Conservation (phyloP, 2,888 invertebrate genomes). For the Drosophila paracracens region DNA sequence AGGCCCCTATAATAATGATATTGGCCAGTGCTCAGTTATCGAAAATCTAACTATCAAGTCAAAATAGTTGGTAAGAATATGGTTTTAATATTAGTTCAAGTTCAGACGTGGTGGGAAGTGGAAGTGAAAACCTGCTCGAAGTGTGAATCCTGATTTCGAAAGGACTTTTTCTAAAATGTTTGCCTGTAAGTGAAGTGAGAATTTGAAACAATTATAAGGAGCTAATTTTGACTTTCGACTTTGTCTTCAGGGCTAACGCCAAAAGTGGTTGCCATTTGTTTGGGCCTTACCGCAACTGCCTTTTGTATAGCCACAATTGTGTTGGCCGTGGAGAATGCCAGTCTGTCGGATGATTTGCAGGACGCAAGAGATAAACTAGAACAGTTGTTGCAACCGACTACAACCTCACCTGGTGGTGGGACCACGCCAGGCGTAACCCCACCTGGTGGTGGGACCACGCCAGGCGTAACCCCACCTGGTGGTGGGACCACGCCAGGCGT, state of each 20-base stretch:
- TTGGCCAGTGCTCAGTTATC: constrained; percentile 10
- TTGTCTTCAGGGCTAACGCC: constrained; percentile 70
- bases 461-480: constrained; percentile 4
- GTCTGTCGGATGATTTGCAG: constrained; percentile 78
- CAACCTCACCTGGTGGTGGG: constrained; percentile 14
- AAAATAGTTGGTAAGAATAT: constrained; percentile 58
- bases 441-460: neutral
- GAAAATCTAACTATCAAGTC: constrained; percentile 56
- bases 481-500: constrained; percentile 16
- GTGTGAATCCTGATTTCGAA: constrained; percentile 19
- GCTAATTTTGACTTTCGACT: neutral
- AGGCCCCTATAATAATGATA: constrained; percentile 30
- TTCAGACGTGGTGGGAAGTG: constrained; percentile 37
- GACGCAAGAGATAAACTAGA: constrained; percentile 79
- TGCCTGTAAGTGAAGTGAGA: constrained; percentile 61
- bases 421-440: constrained; percentile 11
- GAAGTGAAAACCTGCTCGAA: constrained; percentile 41
- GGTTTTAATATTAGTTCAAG: constrained; percentile 48
- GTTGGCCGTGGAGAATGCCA: constrained; percentile 85
- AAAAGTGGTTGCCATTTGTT: constrained; percentile 78
- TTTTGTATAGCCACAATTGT: constrained; percentile 87
- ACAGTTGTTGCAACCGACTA: constrained; percentile 33
- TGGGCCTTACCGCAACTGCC: constrained; percentile 78
- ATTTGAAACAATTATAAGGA: neutral
- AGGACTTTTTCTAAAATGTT: constrained; percentile 59